Conservation (phyloP, 2,113 vertebrate species). For the Lutjanus erythropterus region DNA sequence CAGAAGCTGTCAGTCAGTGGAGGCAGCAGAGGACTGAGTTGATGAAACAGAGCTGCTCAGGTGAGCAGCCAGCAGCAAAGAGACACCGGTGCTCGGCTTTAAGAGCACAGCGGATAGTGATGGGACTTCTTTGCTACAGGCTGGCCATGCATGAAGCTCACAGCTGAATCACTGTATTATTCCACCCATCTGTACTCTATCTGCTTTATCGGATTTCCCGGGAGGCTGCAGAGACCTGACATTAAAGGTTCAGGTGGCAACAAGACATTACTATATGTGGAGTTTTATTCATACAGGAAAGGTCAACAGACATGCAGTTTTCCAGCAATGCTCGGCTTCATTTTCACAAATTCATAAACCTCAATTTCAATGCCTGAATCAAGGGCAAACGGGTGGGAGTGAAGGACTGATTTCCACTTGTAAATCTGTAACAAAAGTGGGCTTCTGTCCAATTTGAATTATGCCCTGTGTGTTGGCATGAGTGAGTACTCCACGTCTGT, state of each 20-base stretch:
- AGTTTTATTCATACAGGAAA: constrained; percentile 38
- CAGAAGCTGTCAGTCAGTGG: constrained; percentile 18
- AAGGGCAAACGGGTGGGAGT: neutral
- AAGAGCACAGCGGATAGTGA: constrained; percentile 1
- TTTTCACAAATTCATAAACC: neutral
- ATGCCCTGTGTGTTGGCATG: neutral
- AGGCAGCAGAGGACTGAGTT: constrained; percentile 2
- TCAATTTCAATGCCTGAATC: neutral
- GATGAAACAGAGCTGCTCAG: constrained; percentile 1
- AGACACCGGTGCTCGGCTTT: constrained; percentile 23
- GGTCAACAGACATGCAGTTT: constrained; percentile 21
- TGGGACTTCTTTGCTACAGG: constrained; percentile 27
- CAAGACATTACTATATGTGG: neutral
- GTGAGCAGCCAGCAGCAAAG: constrained; percentile 24
- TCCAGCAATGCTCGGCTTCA: constrained; percentile 11
- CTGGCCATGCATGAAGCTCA: constrained; percentile 54
- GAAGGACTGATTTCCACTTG: constrained; percentile 2
- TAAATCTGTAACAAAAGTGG: constrained; percentile 1
- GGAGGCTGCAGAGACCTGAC: constrained; percentile 12
- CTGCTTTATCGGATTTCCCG: constrained; percentile 45
- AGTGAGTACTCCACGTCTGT: constrained; percentile 17
- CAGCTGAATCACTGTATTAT: constrained; percentile 60
- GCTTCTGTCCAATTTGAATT: neutral
- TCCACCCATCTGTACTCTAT: constrained; percentile 49
- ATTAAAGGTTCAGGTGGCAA: constrained; percentile 39